These are phyloP conservation scores for Epinephelus cyanopodus DNA, from an alignment of 2,113 vertebrate genomes.

Conservation along the genomic window DNA sequence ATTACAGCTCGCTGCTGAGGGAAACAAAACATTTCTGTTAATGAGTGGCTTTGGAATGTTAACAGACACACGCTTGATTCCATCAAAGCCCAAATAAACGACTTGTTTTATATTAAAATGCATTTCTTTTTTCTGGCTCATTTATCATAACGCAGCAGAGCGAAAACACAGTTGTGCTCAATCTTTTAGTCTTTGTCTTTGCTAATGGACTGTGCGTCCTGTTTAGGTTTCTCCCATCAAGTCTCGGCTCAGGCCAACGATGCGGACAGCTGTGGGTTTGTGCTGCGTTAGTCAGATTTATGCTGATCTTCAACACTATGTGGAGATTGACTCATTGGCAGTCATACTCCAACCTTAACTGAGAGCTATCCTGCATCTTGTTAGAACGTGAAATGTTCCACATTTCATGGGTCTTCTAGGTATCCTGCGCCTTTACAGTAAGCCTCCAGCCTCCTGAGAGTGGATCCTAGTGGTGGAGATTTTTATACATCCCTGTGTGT, in stretches of 20 bases:
- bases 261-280: constrained; percentile 50
- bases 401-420: constrained; percentile 72
- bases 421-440: constrained; percentile 62
- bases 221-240: constrained; percentile 3
- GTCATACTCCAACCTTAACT: constrained; percentile 34
- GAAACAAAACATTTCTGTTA: constrained; percentile 78
- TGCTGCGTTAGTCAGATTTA: constrained; percentile 43
- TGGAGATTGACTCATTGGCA: constrained; percentile 67
- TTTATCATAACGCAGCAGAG: constrained; percentile 50
- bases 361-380: constrained; percentile 52
- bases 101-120: constrained; percentile 61
- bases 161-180: constrained; percentile 13
- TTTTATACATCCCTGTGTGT: constrained; percentile 30
- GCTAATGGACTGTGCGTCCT: background rate
- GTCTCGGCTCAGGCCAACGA: constrained; percentile 43
- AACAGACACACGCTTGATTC: constrained; percentile 48
- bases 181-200: constrained; percentile 13
- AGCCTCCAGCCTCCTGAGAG: constrained; percentile 25
- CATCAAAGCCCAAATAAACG: constrained; percentile 57
- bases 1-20: constrained; percentile 77
- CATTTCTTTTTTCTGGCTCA: constrained; percentile 48
- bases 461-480: constrained; percentile 10
- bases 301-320: constrained; percentile 60
- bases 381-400: constrained; percentile 69
- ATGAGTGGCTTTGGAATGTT: constrained; percentile 74